Base-by-base conservation (phyloP, 2,797 vertebrate species). In the Bufotes viridis region DNA sequence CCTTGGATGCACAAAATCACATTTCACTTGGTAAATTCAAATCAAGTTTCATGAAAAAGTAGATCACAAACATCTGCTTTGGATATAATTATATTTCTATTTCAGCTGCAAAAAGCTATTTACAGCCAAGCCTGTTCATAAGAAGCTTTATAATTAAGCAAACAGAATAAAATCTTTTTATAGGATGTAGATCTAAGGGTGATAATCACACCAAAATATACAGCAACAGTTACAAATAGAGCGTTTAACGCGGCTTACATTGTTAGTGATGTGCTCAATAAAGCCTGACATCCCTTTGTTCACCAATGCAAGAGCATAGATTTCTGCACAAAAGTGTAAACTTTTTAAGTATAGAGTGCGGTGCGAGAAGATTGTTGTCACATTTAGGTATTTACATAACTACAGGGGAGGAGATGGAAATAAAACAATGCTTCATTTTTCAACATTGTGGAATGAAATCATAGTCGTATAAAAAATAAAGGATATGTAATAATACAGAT, bases 71-170 rank as follows among this genome's bases (percentile, higher is more conserved):
- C 95, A 96, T 96, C 95, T 96, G 95, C 95, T 92, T 95, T 94
- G 94, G 93, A 94, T 95, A 95, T 95, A 95, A 95, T 95, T 95
- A 96, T 95, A 96, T 96, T 96, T 96, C 95, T 95, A 95, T 95
- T 95, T 96, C 95, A 96, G 95, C 94, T 95, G 94, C 94, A 95
- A 93, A 93, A 93, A 94, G 95, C 95, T 96, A 96, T 96, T 96
- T 96, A 94, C 94, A 95, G 95, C 95, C 93, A 91, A 95, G 94
- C 93, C 92, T 95, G 92, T 95, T 96, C 95, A 94, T 95, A 95
- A 95, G 95, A 93, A 95, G 94, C 95, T 95, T 96, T 95, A 95
- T 96, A 96, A 95, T 96, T 96, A 96, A 95, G 94, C 94, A 95
- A 96, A 96, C 94, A 96, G 95, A 96, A 96, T 86, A 89, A 95